Conservation (phyloP, 2,113 vertebrate genomes). For the Charina bottae region DNA sequence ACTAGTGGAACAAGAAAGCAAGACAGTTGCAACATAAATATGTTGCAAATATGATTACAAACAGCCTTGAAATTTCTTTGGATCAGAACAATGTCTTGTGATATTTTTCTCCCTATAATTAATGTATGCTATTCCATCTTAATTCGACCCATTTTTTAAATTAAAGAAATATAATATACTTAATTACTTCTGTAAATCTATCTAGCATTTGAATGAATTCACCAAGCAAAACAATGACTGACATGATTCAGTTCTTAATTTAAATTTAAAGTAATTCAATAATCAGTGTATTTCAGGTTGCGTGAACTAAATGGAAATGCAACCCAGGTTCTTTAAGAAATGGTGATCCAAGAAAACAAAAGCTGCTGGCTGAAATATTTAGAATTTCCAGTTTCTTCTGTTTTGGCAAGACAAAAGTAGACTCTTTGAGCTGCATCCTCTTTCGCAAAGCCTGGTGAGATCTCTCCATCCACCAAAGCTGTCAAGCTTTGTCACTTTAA, state of each 20-base stretch:
- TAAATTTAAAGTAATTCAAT: background rate
- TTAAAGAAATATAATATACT: background rate
- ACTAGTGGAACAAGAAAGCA: background rate
- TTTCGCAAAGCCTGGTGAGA: rapidly evolving
- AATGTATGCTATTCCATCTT: background rate
- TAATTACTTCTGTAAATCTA: background rate
- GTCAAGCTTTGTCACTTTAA: rapidly evolving
- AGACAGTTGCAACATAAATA: background rate
- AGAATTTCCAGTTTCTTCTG: background rate
- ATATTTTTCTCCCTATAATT: background rate
- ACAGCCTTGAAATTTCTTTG: background rate
- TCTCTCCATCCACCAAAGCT: rapidly evolving
- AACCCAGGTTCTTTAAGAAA: rapidly evolving
- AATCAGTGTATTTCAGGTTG: background rate
- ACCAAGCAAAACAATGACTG: background rate
- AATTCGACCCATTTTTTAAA: background rate
- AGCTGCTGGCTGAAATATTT: background rate
- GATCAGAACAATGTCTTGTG: background rate
- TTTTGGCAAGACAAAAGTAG: background rate
- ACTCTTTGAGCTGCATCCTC: background rate
- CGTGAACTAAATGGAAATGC: background rate
- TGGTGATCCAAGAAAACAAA: rapidly evolving
- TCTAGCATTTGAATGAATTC: background rate
- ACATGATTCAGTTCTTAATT: background rate
- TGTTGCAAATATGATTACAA: background rate